These are phyloP conservation scores for Anabacerthia variegaticeps DNA, from an alignment of 2,797 vertebrate genomes.

Conservation along the genomic window DNA sequence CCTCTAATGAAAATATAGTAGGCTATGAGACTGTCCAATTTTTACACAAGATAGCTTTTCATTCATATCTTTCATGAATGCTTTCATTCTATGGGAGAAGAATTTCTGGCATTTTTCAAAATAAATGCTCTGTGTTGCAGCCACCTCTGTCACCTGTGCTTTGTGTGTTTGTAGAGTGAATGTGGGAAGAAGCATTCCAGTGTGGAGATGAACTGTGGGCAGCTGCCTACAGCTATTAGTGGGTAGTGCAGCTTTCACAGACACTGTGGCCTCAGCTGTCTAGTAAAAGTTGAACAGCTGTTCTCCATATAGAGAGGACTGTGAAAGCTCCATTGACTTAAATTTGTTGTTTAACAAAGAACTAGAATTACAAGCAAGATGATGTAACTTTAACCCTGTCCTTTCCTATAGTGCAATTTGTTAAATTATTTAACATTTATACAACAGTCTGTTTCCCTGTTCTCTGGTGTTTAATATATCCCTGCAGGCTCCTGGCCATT, in stretches of 20 bases:
- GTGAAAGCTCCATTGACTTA: conserved; percentile 86
- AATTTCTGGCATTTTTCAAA: conserved; percentile 49
- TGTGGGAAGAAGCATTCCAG: conserved; percentile 70
- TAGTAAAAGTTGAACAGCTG: conserved; percentile 92
- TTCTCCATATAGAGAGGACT: conserved; percentile 78
- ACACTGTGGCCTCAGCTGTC: conserved; percentile 89
- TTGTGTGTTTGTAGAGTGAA: conserved; percentile 38
- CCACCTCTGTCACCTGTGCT: conserved; percentile 68
- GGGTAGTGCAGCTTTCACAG: conserved; percentile 77
- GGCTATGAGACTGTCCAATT: background rate
- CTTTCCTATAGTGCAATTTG: conserved; percentile 40
- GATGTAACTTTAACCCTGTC: conserved; percentile 74
- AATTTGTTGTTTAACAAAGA: conserved; percentile 77
- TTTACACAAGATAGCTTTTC: conserved; percentile 30
- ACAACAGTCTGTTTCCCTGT: conserved; percentile 19
- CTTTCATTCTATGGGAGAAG: conserved; percentile 33
- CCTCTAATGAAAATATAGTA: conserved; percentile 7
- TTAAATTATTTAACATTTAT: conserved; percentile 71
- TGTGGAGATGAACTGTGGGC: conserved; percentile 75
- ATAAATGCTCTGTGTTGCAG: background rate
- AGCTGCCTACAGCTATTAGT: conserved; percentile 82
- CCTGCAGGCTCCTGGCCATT: background rate
- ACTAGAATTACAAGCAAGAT: conserved; percentile 77
- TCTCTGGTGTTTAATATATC: conserved; percentile 2
- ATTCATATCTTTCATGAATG: conserved; percentile 27